Evolutionary conservation across 2,113 vertebrate species (phyloP).

Genomic region (Taurulus bubalis): DNA sequence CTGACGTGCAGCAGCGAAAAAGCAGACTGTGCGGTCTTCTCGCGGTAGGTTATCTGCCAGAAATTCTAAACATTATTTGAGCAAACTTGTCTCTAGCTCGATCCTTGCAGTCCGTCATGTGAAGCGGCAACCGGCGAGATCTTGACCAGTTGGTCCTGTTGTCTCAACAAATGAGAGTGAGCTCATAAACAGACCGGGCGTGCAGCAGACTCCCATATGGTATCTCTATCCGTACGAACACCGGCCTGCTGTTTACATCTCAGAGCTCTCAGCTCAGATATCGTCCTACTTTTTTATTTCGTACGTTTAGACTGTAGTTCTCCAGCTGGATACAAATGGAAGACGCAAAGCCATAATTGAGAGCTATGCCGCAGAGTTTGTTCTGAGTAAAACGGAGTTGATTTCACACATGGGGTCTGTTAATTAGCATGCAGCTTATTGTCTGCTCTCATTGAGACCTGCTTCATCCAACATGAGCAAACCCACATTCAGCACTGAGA

Average conservation of each 20-base stretch:
- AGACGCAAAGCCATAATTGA: not conserved
- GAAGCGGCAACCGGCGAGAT: conserved; percentile 43
- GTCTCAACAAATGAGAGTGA: conserved; percentile 68
- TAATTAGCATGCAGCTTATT: conserved; percentile 33
- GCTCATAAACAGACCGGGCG: conserved; percentile 60
- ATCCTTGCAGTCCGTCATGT: conserved; percentile 29
- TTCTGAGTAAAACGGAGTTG: not conserved
- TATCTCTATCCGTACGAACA: conserved; percentile 23
- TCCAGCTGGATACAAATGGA: conserved; percentile 24
- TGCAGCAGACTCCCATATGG: conserved; percentile 43
- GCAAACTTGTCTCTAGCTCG: conserved; percentile 3
- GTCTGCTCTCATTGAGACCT: conserved; percentile 10
- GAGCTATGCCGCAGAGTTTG: not conserved
- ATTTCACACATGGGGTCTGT: conserved; percentile 26
- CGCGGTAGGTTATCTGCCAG: conserved; percentile 63
- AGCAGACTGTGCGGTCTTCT: conserved; percentile 63
- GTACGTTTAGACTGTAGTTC: conserved; percentile 28
- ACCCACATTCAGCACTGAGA: conserved; percentile 36
- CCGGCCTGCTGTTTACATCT: conserved; percentile 54
- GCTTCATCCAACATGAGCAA: conserved; percentile 4
- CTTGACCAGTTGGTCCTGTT: conserved; percentile 59
- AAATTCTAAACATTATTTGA: conserved; percentile 73
- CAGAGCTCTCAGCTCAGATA: conserved; percentile 26
- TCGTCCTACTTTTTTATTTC: conserved; percentile 24
- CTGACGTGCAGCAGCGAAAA: conserved; percentile 30